Base-by-base conservation (phyloP, 2,113 vertebrate species). In the Ornithorhynchus anatinus region DNA sequence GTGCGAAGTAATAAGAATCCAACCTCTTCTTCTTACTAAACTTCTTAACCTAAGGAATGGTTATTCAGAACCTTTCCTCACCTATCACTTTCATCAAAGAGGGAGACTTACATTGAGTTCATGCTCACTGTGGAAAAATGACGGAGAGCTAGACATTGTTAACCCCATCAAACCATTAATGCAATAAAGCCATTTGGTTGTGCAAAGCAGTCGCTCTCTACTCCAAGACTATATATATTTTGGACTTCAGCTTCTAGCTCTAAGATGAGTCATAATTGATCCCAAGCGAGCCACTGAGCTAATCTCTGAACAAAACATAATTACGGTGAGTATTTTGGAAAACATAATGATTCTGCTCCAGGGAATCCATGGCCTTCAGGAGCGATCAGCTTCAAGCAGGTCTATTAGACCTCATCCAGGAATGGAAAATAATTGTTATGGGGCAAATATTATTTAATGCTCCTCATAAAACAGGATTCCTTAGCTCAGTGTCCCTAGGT, bases 261-360 rank as follows among this genome's bases (percentile, higher is more conserved):
- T 72, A 60, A 47, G 37, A 64, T 65, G 73, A 81, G 53, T 81
- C 65, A 54, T 72, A 85, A 88, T 76, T 77, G 79, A 81, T 79
- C 88, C 70, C 73, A 47, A 61, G 76, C 64, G 85, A 29, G 45
- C 32, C 61, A 42, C 36, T 51, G 56, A 74, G 59, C 59, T 76
- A 75, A 84, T 88, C 78, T 80, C 53, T 14, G 70, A 78, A 86
- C 58, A 84, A 83, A 88, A 81, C 43, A 79, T 80, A 73, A 80
- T 83, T 79, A 75, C 50, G 33, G 31, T 59, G 80, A 79, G 70
- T 81, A 83, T 90, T 90, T 86, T 85, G 73, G 70, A 88, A 90
- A 86, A 86, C 68, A 73, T 75, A 79, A 88, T 82, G 76, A 79
- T 85, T 86, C 37, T 44, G 23, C 69, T 53, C 20, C 43, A 58